Evolutionary conservation across 2,888 invertebrate genomes (phyloP).

Genomic region (Ashinkailepas kermadecensis): DNA sequence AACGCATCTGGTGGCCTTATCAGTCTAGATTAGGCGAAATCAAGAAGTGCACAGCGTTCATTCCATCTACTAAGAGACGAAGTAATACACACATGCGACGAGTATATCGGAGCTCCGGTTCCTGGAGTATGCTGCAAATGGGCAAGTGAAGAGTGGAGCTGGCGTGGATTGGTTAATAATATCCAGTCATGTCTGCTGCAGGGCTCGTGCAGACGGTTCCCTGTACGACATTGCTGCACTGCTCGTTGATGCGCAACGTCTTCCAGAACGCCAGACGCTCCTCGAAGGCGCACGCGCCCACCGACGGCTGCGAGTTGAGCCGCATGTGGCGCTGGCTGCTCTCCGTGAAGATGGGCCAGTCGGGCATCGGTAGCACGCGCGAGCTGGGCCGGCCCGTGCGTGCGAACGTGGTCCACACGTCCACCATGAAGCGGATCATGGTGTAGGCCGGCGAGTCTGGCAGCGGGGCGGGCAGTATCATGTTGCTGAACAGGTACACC

Average conservation of each 20-base stretch:
- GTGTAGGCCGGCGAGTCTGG: background rate
- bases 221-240: background rate
- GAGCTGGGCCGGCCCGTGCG: constrained; percentile 15
- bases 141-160: no score
- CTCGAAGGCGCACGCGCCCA: background rate
- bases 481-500: background rate
- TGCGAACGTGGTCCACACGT: background rate
- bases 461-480: background rate
- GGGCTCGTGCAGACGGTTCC: no score
- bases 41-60: no score
- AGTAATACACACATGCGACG: no score
- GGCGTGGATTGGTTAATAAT: no score
- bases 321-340: background rate
- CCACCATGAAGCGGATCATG: background rate
- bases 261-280: background rate
- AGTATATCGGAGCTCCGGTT: no score
- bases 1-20: no score
- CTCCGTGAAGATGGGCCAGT: background rate
- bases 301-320: background rate
- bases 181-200: no score
- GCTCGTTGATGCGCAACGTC: background rate
- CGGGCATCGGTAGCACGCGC: background rate
- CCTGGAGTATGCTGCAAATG: no score
- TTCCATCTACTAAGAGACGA: no score
- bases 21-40: no score